Evolutionary conservation across 2,113 vertebrate species (phyloP).

Genomic region (Cichladusa arquata): DNA sequence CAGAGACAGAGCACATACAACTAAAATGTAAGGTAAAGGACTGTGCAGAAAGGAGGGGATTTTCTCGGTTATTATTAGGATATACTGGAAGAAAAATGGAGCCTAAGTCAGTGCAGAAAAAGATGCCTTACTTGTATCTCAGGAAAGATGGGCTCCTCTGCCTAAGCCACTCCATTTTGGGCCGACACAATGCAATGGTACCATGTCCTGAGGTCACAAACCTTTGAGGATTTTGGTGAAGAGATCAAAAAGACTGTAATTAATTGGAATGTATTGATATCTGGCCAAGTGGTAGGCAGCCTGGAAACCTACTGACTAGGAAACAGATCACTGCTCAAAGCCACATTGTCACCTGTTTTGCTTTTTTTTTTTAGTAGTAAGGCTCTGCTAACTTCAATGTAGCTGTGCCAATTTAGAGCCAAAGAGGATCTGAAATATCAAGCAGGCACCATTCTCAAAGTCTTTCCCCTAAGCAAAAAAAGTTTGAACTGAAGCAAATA

Average conservation of each 20-base stretch:
- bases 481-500: neutral
- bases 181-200: neutral
- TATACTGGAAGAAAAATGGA: neutral
- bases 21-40: neutral
- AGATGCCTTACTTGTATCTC: neutral
- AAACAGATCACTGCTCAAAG: neutral
- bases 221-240: neutral
- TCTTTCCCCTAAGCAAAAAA: neutral
- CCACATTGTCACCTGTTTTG: rapidly evolving
- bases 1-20: neutral
- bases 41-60: neutral
- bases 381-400: neutral
- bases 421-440: neutral
- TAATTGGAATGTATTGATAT: neutral
- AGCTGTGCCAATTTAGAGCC: neutral
- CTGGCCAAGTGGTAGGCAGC: neutral
- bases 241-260: neutral
- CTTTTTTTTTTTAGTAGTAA: neutral
- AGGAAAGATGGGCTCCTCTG: neutral
- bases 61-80: neutral
- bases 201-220: neutral
- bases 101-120: neutral
- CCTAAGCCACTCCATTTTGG: neutral
- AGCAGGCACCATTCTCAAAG: neutral
- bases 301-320: neutral